Evolutionary conservation across 30 jellyfish, hydroid and myxozoan genomes (phyloP), one percentile per base, ranked within the genome.

Genomic region (Hydractinia echinata): DNA sequence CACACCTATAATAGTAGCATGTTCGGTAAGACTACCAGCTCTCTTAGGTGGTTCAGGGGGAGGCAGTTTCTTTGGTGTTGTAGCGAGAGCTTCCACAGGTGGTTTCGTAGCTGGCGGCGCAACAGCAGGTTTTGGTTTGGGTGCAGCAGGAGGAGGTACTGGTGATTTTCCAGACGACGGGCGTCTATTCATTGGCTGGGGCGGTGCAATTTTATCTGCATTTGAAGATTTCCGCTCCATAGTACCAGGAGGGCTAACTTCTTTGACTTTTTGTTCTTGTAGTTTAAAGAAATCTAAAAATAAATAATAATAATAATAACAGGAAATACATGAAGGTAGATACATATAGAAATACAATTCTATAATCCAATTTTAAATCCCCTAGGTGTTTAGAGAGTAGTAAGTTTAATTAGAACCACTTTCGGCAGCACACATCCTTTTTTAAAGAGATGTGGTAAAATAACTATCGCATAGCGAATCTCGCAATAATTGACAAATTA

Each of bases 1-100:
- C 44, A 30, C 44, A 30, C 44, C 44, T 1, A 30, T 30, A 30
- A 30, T 30, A 30, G 74, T 64, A 9, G 74, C 19, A 13, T 64
- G 19, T 51, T 64, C 74, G 11, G 69, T 30, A 52, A 74, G 51
- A 74, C 83, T 85, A 85, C 97, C 84, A 44, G 84, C 90, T 76
- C 88, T 85, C 55, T 92, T 81, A 14, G 97, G 97, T 15, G 97
- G 97, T 48, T 95, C 92, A 10, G 97, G 97, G 6, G 97, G 97
- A 9, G 97, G 97, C 8, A 67, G 83, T 66, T 81, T 84, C 60
- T 81, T 89, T 6, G 74, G 77, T 39, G 87, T 18, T 6, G 85
- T 73, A 15, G 80, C 60, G 1, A 56, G 90, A 51, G 93, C 18
- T 19, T 19, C 52, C 19, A 74, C 48, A 30, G 83, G 83, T 7